These are phyloP conservation scores for Clamator glandarius DNA, from an alignment of 2,797 vertebrate species.

Conservation along the genomic window DNA sequence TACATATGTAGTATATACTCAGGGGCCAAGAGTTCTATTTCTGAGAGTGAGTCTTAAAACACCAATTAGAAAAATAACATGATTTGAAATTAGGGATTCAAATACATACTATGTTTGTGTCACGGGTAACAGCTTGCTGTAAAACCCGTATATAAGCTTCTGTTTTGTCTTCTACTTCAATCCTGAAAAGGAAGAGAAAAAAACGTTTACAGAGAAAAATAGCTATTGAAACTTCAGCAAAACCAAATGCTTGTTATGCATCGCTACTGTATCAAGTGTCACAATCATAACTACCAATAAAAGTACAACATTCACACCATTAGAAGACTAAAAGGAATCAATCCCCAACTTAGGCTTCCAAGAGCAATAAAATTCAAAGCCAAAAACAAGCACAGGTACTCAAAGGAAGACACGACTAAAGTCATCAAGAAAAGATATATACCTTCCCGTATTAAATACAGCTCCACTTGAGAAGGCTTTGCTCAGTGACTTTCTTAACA, in stretches of 20 bases:
- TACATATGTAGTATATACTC: fast-evolving
- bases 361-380: neutral
- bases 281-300: neutral
- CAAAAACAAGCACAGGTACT: neutral
- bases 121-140: slow-evolving; percentile 82
- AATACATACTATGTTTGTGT: slow-evolving; percentile 87
- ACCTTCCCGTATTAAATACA: neutral
- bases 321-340: neutral
- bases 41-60: neutral
- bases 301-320: neutral
- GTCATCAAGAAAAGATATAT: neutral
- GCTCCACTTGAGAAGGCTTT: neutral
- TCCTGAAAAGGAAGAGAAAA: slow-evolving; percentile 68
- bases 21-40: neutral
- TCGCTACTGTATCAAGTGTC: neutral
- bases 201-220: neutral
- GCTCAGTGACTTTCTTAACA: neutral
- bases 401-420: neutral
- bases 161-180: slow-evolving; percentile 90
- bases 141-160: slow-evolving; percentile 87
- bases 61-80: neutral
- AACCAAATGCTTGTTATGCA: neutral
- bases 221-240: neutral
- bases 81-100: neutral
- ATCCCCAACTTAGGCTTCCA: neutral